Conservation (phyloP, 2,797 vertebrate genomes). For the Pelodytes ibericus region DNA sequence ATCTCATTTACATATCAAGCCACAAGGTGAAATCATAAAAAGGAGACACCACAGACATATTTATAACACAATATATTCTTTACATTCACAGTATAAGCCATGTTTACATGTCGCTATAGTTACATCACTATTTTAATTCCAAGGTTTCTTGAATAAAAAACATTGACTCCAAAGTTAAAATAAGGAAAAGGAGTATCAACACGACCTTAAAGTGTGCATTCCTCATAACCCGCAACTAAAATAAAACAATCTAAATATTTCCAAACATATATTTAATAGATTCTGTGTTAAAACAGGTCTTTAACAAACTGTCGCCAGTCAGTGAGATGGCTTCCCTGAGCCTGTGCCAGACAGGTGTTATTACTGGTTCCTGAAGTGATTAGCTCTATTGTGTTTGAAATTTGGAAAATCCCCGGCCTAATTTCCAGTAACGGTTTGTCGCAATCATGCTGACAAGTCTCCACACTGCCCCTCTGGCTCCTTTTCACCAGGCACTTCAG, state of each 20-base stretch:
- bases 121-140: too few relatives aligned
- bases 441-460: neutral
- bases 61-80: too few relatives aligned
- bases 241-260: neutral
- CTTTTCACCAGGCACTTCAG: constrained; percentile 1
- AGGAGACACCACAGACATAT: too few relatives aligned
- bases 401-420: constrained; percentile 11
- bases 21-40: too few relatives aligned
- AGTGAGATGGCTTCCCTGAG: neutral
- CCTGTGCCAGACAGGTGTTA: neutral
- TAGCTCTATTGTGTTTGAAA: neutral
- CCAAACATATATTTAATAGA: neutral
- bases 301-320: neutral
- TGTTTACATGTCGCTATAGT: too few relatives aligned
- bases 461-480: neutral
- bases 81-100: too few relatives aligned
- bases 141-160: too few relatives aligned
- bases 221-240: too few relatives aligned
- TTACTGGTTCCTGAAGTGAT: neutral
- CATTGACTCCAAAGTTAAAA: too few relatives aligned
- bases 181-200: too few relatives aligned
- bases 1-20: too few relatives aligned
- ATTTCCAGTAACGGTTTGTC: neutral
- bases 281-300: neutral
- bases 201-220: too few relatives aligned